phyloP scores from a whole-genome alignment of 2,797 vertebrate species.

The Prionace glauca region DNA sequence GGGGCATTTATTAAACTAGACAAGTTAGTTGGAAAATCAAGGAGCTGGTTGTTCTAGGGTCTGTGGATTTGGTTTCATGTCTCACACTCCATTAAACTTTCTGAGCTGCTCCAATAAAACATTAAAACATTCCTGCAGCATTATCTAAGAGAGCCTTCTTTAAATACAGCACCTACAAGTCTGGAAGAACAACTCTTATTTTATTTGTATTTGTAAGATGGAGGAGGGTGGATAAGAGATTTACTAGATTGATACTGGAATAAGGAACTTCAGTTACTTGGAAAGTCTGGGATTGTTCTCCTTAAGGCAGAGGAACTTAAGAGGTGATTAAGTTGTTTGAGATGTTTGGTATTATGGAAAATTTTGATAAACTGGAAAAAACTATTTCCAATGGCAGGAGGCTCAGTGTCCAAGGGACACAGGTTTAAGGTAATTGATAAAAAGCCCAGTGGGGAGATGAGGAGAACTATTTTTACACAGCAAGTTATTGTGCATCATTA shows the following conservation, averaged over 20 bases:
- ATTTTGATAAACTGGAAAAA: neutral
- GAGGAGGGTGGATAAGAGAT: neutral
- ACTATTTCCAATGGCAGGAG: neutral
- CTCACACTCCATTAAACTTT: neutral
- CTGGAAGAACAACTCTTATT: neutral
- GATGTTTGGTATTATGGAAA: neutral
- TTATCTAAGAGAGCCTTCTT: neutral
- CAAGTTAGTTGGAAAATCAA: neutral
- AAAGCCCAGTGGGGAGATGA: neutral
- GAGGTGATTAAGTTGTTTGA: neutral
- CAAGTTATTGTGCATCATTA: neutral
- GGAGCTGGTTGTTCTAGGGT: neutral
- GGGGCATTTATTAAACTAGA: neutral
- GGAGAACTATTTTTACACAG: neutral
- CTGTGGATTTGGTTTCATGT: neutral
- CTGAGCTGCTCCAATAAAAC: neutral
- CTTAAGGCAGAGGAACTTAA: neutral
- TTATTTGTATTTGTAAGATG: neutral
- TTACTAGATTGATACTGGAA: neutral
- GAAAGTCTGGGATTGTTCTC: neutral
- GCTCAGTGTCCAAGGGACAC: neutral
- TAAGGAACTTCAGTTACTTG: neutral
- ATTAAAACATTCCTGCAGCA: neutral
- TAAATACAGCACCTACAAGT: neutral
- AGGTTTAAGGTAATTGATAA: neutral